Base-by-base conservation (phyloP, 1,140 invertebrate genomes). In the Aphidius ervi region DNA sequence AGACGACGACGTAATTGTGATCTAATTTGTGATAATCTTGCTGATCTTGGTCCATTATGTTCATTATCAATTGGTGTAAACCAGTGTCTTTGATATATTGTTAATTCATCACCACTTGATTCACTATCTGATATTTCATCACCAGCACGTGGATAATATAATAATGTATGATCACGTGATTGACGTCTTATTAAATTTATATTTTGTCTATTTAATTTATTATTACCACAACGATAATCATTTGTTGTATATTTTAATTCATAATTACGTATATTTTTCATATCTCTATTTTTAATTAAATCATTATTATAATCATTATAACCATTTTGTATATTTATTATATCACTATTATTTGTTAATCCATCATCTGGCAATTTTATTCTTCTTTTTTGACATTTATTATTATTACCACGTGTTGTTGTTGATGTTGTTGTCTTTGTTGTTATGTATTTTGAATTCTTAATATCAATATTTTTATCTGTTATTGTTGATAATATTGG, bases 1-100 rank as follows among this genome's bases (percentile, higher is more conserved):
- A 85, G 74, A 46, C 83, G 79, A 52, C 84, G 64, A n/a, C 83
- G 76, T 6, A 86, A 66, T 39, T 84, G 82, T 1, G 82, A 82
- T 1, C 83, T 74, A 4, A 83, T 70, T 37, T 82, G 70, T 4
- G 82, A 80, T 3, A 85, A 63, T 8, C 83, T 71, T 0, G 80
- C 78, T 0, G 82, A 79, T 31, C 84, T 70, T 5, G 70, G 47
- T 0, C 68, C 63, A 1, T 69, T 65, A 42, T 67, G 70, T 10
- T 78, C 76, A 3, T 70, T 70, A 7, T 31, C 23, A 31, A 31
- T 31, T 31, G 23, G 23, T 31, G 68, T 58, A 49, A 79, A 79
- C 78, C 78, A 80, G 49, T 80, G 74, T 50, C 65, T 70, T 54
- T 80, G 78, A 67, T 78, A 75, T 5, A 73, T 64, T 20, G 70